Conservation (phyloP, 2,113 vertebrate species). For the Labrus mixtus region DNA sequence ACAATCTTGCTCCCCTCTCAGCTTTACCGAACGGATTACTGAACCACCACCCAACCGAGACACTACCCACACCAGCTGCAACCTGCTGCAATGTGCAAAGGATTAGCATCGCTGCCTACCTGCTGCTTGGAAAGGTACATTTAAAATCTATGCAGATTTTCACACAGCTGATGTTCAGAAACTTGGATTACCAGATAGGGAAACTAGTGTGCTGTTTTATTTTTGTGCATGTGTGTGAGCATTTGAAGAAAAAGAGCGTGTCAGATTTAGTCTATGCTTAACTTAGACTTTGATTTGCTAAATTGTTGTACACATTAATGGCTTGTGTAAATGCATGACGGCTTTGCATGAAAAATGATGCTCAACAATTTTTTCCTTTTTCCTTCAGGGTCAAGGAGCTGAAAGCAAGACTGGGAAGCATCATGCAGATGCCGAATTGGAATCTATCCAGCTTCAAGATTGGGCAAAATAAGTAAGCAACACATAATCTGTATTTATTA, state of each 20-base stretch:
- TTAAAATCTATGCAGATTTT: conserved; percentile 3
- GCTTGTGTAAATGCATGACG: background rate
- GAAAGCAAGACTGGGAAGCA: conserved; percentile 88
- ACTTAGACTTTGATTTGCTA: background rate
- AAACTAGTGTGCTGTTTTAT: background rate
- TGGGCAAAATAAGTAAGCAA: conserved; percentile 79
- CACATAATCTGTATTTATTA: background rate
- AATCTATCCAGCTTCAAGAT: conserved; percentile 73
- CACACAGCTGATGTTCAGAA: background rate
- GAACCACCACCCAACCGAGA: background rate
- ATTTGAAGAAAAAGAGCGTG: background rate
- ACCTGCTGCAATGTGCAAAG: conserved; percentile 87
- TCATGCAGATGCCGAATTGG: conserved; percentile 88
- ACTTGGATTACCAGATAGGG: conserved; percentile 10
- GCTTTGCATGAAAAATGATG: background rate
- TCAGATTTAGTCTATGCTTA: background rate
- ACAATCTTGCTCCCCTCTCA: conserved; percentile 37
- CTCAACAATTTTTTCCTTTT: conserved; percentile 36
- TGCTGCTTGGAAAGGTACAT: conserved; percentile 92
- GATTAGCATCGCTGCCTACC: conserved; percentile 84
- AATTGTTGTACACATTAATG: no score
- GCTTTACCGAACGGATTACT: conserved; percentile 66
- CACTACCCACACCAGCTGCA: background rate
- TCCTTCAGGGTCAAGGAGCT: conserved; percentile 89
- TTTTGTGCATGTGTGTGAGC: conserved; percentile 4